Evolutionary conservation across 2,113 vertebrate genomes (phyloP), one percentile per base, ranked within the genome.

Genomic region (Podarcis cretensis): DNA sequence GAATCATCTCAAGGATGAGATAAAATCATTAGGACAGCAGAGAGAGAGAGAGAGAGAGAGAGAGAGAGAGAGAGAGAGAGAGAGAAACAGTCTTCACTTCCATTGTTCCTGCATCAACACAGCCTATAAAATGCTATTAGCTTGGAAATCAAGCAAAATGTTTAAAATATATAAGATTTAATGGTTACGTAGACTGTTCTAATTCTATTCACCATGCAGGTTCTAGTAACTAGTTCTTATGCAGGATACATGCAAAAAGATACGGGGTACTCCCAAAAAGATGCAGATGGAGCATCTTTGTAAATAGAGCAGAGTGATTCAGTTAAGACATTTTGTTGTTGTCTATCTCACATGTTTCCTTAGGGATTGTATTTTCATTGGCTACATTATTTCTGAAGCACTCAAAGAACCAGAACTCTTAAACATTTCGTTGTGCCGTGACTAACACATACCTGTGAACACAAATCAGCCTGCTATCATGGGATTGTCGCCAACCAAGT

Each of bases 21-120:
- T 93, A 96, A 97, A 96, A 96, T 96, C 96, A 96, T 96, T 96
- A 97, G 95, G 86, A 93, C 91, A 91, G 91, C 76, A 91, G 88
- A 96, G 43, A 78, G 25, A 68, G 75, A 96, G 92, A 89, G 89
- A 95, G 90, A 95, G 91, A 84, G 43, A 40, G 40, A 96, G 92
- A 89, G 89, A 95, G 90, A 95, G 91, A 84, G 43, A 48, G 43
- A 48, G 43, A 48, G 25, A 68, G 40, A 96, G 92, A 89, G 89
- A 95, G 90, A 95, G 91, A 84, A 74, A 93, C 54, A 0, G 0
- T 88, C 85, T 91, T 90, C 84, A 74, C 83, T 88, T 92, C 91
- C 95, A 96, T 92, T 90, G 91, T 96, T 94, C 89, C 83, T 82
- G 25, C 77, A 48, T 94, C 90, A 95, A 94, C 32, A 90, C 92